A percentile compares a stretch with the other conserved stretches of the same genome.
These are phyloP conservation scores for Plotosus lineatus DNA, from an alignment of 2,113 vertebrate species.

Conservation along the genomic window DNA sequence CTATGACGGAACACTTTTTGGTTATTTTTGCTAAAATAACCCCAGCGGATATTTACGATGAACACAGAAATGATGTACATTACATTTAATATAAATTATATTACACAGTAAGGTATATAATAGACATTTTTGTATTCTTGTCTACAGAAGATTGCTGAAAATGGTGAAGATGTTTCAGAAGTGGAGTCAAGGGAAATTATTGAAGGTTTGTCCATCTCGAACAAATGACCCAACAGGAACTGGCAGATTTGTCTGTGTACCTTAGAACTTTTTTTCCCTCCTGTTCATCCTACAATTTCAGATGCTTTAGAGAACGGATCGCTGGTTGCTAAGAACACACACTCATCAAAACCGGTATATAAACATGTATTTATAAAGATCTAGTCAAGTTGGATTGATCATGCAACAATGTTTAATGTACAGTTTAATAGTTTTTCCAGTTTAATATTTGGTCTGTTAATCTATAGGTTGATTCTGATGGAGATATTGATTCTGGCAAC, in stretches of 20 bases:
- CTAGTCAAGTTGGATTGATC: background rate
- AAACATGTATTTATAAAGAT: background rate
- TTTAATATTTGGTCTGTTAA: constrained; percentile 4
- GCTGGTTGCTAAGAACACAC: background rate
- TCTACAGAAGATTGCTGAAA: constrained; percentile 9
- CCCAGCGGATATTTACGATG: background rate
- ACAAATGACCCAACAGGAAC: background rate
- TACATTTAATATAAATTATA: too few species aligned
- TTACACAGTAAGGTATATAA: background rate
- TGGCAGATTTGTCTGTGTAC: background rate
- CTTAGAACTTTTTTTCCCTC: background rate
- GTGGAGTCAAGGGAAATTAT: background rate
- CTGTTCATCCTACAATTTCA: constrained; percentile 14
- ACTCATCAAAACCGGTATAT: constrained; percentile 34
- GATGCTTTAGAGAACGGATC: background rate
- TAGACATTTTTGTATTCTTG: constrained; percentile 1
- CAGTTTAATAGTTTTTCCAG: background rate
- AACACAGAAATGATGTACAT: background rate
- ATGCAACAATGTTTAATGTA: background rate
- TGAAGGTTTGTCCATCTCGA: constrained; percentile 24
- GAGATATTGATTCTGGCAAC: constrained; percentile 70
- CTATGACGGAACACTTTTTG: background rate
- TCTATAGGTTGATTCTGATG: constrained; percentile 48
- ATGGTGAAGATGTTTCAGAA: constrained; percentile 23
- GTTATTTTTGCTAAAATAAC: background rate